Evolutionary conservation across 2,113 vertebrate species (phyloP), one percentile per base, ranked within the genome.

Genomic region (Rattus rattus): DNA sequence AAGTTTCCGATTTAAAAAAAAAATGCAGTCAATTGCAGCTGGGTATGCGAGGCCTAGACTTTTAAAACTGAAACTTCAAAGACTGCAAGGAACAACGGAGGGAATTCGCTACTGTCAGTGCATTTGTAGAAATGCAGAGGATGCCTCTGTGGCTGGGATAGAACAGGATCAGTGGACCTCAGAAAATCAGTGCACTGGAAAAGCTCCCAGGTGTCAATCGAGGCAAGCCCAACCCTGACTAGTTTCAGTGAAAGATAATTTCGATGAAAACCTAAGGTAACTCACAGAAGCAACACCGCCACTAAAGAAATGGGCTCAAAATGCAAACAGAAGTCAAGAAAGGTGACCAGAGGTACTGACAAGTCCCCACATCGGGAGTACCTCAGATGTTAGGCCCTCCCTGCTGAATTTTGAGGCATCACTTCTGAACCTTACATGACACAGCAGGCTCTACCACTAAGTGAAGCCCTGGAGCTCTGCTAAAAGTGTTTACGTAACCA

Each of bases 261-360:
- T 84, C 26, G 65, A 69, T 47, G 24, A 95, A 94, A 96, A 11
- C 28, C 8, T 19, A 39, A 26, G 26, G 8, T 91, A 95, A 76
- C 39, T 93, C 39, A 80, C 20, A 94, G 61, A 75, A 70, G 81
- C 77, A 81, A 77, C 52, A 88, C 22, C 47, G 12, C 67, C 7
- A 1, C 20, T 90, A 6, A 63, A 85, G 52, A 95, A 88, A 24
- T 19, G 65, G 88, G n/a, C 33, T 94, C n/a, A 92, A 85, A 96
- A 95, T 86, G 61, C 30, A 56, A 92, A 39, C 39, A 94, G 33
- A 95, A 96, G 89, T 30, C 65, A 86, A 63, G 83, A 54, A 88
- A 76, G 28, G 80, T 22, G 80, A 26, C 52, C 85, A 87, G 91
- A 94, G 63, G 13, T 30, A 49, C 61, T 39, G 10, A 36, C 26